A percentile compares a stretch with the other conserved stretches of the same genome.
Evolutionary conservation across 2,113 vertebrate species (phyloP).

Genomic region (Athene cunicularia): DNA sequence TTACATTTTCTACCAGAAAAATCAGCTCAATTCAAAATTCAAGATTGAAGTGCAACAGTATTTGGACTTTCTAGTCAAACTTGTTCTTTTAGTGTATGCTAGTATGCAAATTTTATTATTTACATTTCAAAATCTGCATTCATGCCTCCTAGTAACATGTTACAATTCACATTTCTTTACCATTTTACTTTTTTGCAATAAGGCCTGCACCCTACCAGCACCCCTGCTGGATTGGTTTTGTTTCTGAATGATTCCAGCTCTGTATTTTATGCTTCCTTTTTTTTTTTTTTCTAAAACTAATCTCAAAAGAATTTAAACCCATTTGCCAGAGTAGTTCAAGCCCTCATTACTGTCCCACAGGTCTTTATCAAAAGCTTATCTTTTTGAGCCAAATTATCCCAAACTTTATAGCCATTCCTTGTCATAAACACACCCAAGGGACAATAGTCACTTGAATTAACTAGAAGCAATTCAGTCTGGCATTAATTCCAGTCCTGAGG

Average conservation of each 20-base stretch:
- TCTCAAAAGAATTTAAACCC: neutral
- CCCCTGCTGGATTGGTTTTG: neutral
- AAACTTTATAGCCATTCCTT: neutral
- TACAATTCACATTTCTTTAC: neutral
- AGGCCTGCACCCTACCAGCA: neutral
- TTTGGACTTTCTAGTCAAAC: neutral
- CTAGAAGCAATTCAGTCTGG: neutral
- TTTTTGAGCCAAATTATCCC: neutral
- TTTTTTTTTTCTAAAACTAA: neutral
- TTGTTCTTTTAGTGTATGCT: neutral
- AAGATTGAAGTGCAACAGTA: neutral
- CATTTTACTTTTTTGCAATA: neutral
- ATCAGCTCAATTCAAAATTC: neutral
- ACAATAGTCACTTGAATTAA: neutral
- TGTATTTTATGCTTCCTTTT: neutral
- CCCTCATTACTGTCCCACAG: neutral
- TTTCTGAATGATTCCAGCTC: neutral
- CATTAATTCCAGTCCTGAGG: neutral
- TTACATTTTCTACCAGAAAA: neutral
- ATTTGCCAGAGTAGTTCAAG: neutral
- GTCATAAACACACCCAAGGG: neutral
- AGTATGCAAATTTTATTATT: neutral
- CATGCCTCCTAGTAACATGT: neutral
- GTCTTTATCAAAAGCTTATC: neutral
- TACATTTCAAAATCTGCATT: neutral